These are phyloP conservation scores for Antheraea pernyi DNA, from an alignment of 1,140 invertebrate species.

Conservation along the genomic window DNA sequence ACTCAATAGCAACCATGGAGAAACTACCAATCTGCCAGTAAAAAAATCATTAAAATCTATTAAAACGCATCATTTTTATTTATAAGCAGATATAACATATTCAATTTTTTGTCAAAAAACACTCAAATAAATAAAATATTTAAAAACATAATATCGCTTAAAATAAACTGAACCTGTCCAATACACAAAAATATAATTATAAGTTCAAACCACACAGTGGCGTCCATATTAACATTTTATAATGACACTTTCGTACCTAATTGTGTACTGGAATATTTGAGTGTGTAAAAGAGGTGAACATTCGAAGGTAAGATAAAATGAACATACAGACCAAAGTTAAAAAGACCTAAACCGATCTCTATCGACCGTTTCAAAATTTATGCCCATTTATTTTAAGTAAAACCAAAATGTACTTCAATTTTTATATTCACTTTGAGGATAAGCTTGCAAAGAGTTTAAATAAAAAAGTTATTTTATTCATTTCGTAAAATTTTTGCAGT, in stretches of 20 bases:
- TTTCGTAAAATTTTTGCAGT: no score
- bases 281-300: conserved; percentile 12
- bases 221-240: conserved; percentile 18
- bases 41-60: no score
- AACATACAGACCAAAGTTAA: neutral
- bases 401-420: no score
- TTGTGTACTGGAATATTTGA: conserved; percentile 11
- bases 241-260: conserved; percentile 11
- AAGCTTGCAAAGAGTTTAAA: no score
- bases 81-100: no score
- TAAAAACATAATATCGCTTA: neutral
- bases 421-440: no score
- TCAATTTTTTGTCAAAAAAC: no score
- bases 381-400: neutral
- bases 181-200: conserved; percentile 1
- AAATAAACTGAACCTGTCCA: neutral
- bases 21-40: no score
- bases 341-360: neutral
- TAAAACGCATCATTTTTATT: no score
- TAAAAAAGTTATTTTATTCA: no score
- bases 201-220: conserved; percentile 10
- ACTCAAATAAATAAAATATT: no score
- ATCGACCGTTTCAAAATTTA: neutral
- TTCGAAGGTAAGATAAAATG: neutral
- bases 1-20: no score